phyloP scores from a whole-genome alignment of 92 coral and sea anemone genomes.

The Epizoanthus scotinus region DNA sequence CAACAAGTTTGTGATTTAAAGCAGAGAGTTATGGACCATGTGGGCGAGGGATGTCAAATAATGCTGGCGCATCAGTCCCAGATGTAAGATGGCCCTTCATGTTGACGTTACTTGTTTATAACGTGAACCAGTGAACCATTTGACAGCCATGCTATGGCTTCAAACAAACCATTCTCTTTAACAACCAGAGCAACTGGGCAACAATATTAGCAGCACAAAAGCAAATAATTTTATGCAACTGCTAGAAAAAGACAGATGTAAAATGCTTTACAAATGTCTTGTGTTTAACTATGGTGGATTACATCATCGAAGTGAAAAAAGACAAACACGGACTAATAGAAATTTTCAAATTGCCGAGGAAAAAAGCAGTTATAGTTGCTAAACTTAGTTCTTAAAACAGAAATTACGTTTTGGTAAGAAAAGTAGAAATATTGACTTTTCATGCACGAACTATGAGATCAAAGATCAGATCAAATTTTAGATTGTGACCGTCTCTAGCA shows the following conservation, averaged over 20 bases:
- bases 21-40: constrained; percentile 99
- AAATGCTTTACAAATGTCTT: no score
- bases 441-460: neutral
- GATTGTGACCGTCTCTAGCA: constrained; percentile 21
- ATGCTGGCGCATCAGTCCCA: constrained; percentile 94
- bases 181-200: neutral
- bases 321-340: neutral
- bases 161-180: constrained; percentile 3
- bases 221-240: neutral
- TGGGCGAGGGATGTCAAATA: constrained; percentile 97
- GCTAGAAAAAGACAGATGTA: no score
- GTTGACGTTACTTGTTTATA: constrained; percentile 17
- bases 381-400: neutral
- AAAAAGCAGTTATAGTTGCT: neutral
- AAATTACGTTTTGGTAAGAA: neutral
- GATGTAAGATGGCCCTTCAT: constrained; percentile 49
- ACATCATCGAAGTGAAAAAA: constrained; percentile 20
- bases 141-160: constrained; percentile 13
- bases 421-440: neutral
- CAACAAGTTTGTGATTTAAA: constrained; percentile 99
- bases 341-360: neutral
- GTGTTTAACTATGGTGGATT: constrained; percentile 9
- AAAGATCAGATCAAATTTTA: constrained; percentile 5
- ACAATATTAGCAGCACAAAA: neutral
- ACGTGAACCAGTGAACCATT: constrained; percentile 24